Evolutionary conservation across 2,888 invertebrate genomes (phyloP).

Genomic region (Syrphus vitripennis): DNA sequence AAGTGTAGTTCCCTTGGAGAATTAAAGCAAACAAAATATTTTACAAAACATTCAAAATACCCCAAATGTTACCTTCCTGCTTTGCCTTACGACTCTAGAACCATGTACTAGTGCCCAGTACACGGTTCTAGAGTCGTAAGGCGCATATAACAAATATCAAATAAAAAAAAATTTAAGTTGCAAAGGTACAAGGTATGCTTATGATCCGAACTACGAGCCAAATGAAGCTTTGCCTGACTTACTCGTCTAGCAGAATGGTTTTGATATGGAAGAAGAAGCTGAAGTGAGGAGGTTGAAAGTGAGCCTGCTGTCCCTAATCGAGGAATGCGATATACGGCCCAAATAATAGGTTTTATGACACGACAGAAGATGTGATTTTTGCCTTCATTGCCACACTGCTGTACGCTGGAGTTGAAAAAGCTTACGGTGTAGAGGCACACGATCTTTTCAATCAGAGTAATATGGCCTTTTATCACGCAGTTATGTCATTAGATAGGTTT

Average conservation of each 20-base stretch:
- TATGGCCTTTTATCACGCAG: too few species aligned
- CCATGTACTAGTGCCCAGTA: too few species aligned
- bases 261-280: background rate
- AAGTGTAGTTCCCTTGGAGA: too few species aligned
- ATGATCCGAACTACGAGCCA: background rate
- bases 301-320: background rate
- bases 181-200: too few species aligned
- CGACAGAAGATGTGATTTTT: background rate
- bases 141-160: too few species aligned
- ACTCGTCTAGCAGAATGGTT: background rate
- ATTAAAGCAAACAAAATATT: too few species aligned
- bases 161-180: too few species aligned
- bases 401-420: background rate
- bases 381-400: background rate
- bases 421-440: background rate
- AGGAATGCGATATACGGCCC: background rate
- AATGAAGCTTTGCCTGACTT: background rate
- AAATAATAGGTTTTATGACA: background rate
- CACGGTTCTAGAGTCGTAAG: too few species aligned
- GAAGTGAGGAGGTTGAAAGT: background rate
- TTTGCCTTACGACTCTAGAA: too few species aligned
- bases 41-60: too few species aligned
- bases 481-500: background rate
- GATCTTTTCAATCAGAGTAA: too few species aligned
- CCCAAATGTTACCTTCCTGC: too few species aligned